A percentile compares a stretch with the other conserved stretches of the same genome.
phyloP scores from a whole-genome alignment of 2,797 vertebrate species.

The Hapalemur alaotrensis region DNA sequence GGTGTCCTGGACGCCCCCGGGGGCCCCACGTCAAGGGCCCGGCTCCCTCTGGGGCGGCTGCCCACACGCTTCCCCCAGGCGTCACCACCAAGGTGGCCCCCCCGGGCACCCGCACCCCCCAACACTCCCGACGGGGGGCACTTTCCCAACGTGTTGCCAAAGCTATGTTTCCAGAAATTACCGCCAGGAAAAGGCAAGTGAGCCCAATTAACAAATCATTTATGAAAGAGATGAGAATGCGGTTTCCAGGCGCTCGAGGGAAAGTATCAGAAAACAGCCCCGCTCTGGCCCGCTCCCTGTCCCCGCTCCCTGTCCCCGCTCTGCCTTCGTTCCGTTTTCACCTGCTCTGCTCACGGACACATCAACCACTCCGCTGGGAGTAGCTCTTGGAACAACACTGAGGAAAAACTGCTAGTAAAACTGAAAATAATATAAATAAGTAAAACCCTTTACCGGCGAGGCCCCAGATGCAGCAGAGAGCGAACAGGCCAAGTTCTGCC shows the following conservation, averaged over 20 bases:
- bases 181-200: not conserved
- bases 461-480: not conserved
- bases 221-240: not conserved
- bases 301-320: rapidly evolving
- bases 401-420: not conserved
- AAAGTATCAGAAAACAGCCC: not conserved
- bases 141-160: not conserved
- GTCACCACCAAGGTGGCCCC: no score
- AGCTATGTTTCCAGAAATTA: not conserved
- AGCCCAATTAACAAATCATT: not conserved
- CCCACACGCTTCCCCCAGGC: rapidly evolving
- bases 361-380: not conserved
- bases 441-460: not conserved
- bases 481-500: not conserved
- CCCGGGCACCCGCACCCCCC: rapidly evolving
- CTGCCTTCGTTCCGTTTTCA: rapidly evolving
- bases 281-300: not conserved
- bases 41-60: rapidly evolving
- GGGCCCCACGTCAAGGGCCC: not conserved
- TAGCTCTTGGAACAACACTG: not conserved
- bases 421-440: not conserved
- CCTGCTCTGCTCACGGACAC: rapidly evolving
- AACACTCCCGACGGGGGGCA: rapidly evolving
- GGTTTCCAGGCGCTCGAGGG: not conserved
- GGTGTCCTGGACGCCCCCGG: not conserved